Evolutionary conservation across 1,140 invertebrate species (phyloP).

Genomic region (Cherax destructor): DNA sequence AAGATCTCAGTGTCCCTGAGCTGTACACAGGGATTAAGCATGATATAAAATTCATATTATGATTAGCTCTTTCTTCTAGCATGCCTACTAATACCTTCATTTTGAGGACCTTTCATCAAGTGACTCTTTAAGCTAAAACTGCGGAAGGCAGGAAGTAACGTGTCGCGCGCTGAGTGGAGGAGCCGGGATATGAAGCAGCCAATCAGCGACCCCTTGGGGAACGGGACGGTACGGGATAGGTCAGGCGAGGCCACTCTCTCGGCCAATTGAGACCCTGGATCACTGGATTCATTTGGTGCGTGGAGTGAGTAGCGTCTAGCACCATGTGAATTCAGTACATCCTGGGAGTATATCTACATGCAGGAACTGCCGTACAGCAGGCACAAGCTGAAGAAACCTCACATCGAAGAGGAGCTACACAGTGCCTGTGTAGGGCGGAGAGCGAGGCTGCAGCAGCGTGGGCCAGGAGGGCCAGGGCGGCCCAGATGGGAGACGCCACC

Average conservation of each 20-base stretch:
- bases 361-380: not conserved
- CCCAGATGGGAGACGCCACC: not conserved
- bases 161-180: constrained; percentile 49
- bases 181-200: constrained; percentile 19
- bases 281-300: constrained; percentile 68
- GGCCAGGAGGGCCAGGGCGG: not conserved
- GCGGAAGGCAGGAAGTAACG: constrained; percentile 25
- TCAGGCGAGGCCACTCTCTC: constrained; percentile 42
- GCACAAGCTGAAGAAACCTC: not conserved
- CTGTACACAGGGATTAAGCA: not conserved
- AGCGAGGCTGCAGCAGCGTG: not conserved
- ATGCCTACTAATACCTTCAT: constrained; percentile 36
- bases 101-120: constrained; percentile 20
- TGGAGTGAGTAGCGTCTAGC: constrained; percentile 64
- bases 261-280: constrained; percentile 64
- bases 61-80: constrained; percentile 2
- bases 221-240: constrained; percentile 46
- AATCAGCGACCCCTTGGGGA: constrained; percentile 46
- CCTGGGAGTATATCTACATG: constrained; percentile 53
- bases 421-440: not conserved
- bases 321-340: constrained; percentile 71
- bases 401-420: not conserved
- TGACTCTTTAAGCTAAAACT: constrained; percentile 56
- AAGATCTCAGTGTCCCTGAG: not conserved
- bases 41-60: constrained; percentile 14